phyloP scores from a whole-genome alignment of 2,113 vertebrate genomes.

The Gnathonemus longibarbis region DNA sequence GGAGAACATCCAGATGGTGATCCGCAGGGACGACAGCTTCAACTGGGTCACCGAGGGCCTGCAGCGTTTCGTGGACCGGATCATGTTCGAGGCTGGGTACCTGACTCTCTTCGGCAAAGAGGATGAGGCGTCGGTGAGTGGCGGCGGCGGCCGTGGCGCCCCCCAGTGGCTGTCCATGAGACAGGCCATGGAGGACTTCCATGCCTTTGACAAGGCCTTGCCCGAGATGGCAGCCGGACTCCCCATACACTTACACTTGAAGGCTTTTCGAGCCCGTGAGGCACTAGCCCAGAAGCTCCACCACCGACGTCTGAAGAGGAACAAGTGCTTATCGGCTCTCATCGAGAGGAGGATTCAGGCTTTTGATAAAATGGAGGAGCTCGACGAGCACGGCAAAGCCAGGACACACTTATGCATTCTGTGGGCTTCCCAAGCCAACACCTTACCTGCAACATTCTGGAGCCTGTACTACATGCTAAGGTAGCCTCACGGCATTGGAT shows the following conservation, averaged over 20 bases:
- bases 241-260: conserved; percentile 33
- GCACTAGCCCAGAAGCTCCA: conserved; percentile 33
- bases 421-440: conserved; percentile 52
- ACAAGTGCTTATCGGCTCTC: conserved; percentile 36
- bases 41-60: conserved; percentile 40
- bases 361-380: conserved; percentile 33
- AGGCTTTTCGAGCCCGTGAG: conserved; percentile 37
- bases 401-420: conserved; percentile 40
- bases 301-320: conserved; percentile 30
- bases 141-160: background rate
- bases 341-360: conserved; percentile 41
- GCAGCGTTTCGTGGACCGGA: conserved; percentile 37
- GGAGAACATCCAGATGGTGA: conserved; percentile 37
- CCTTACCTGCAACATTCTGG: conserved; percentile 47
- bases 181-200: conserved; percentile 34
- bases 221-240: conserved; percentile 39
- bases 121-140: background rate
- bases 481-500: conserved; percentile 16
- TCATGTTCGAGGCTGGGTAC: conserved; percentile 51
- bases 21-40: conserved; percentile 3
- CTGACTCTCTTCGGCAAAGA: conserved; percentile 45
- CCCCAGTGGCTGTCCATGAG: conserved; percentile 20
- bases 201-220: conserved; percentile 40
- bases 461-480: conserved; percentile 47
- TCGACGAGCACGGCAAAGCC: conserved; percentile 44